phyloP scores from a whole-genome alignment of 2,797 vertebrate species.

The Sebastes vulpes region DNA sequence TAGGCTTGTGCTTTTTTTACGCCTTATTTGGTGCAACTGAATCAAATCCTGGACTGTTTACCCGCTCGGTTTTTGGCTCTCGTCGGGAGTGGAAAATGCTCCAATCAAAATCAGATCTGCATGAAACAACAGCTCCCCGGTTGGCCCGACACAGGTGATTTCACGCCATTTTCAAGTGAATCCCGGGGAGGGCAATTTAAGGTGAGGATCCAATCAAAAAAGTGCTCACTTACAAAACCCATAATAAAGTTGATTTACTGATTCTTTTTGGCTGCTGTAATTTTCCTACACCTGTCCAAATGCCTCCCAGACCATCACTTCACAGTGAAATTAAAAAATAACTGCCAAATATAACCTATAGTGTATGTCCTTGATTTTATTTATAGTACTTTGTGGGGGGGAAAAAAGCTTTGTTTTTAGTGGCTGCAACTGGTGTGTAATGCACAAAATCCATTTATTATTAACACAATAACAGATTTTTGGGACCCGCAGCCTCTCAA shows the following conservation, averaged over 20 bases:
- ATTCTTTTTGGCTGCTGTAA: conserved; percentile 4
- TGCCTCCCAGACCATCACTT: not conserved
- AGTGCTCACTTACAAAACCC: conserved; percentile 1
- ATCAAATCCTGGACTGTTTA: conserved; percentile 31
- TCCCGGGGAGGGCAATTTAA: conserved; percentile 40
- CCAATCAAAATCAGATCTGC: conserved; percentile 49
- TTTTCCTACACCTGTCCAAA: conserved; percentile 10
- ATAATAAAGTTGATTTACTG: conserved; percentile 19
- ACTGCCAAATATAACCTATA: not conserved
- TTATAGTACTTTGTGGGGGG: not conserved
- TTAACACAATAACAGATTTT: not conserved
- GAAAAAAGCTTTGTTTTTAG: not conserved
- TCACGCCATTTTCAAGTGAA: conserved; percentile 38
- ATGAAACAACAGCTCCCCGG: conserved; percentile 41
- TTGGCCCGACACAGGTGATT: conserved; percentile 34
- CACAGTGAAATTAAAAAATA: not conserved
- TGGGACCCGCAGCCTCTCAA: not conserved
- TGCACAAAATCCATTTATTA: not conserved
- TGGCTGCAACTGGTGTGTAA: not conserved
- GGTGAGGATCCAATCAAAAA: conserved; percentile 33
- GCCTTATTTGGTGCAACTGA: conserved; percentile 47
- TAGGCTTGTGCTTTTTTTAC: not conserved
- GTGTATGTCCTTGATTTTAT: not conserved
- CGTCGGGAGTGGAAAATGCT: not conserved
- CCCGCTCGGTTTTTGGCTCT: conserved; percentile 6